These are phyloP conservation scores for Nycticebus coucang DNA, from an alignment of 2,113 vertebrate species.

Conservation along the genomic window DNA sequence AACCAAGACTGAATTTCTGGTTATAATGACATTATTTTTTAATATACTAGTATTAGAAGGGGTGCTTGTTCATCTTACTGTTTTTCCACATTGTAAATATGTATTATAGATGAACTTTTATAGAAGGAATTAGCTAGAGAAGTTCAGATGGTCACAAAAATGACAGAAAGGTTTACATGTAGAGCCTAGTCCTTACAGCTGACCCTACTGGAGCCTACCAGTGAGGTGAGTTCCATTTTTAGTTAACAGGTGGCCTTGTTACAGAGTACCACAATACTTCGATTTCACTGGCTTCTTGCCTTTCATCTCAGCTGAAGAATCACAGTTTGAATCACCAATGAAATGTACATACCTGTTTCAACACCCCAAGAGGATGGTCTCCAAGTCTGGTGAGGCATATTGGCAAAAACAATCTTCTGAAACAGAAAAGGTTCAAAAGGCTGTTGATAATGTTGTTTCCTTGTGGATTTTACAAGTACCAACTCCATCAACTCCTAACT, in stretches of 20 bases:
- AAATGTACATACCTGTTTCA: not conserved
- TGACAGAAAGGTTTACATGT: not conserved
- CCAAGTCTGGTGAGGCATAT: not conserved
- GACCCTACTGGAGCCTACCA: not conserved
- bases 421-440: not conserved
- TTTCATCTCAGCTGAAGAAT: slow-evolving; percentile 41
- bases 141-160: not conserved
- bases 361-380: not conserved
- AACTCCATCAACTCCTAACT: not conserved
- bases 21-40: not conserved
- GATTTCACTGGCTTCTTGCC: slow-evolving; percentile 54
- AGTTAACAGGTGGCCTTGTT: slow-evolving; percentile 26
- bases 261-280: not conserved
- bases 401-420: not conserved
- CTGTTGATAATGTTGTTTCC: not conserved
- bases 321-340: not conserved
- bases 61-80: not conserved
- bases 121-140: not conserved
- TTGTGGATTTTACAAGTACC: not conserved
- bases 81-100: not conserved
- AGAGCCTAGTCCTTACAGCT: not conserved
- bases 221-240: not conserved
- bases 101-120: not conserved
- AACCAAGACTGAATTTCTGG: not conserved
- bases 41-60: not conserved